phyloP scores from a whole-genome alignment of 2,113 vertebrate species.

The Nestor notabilis region DNA sequence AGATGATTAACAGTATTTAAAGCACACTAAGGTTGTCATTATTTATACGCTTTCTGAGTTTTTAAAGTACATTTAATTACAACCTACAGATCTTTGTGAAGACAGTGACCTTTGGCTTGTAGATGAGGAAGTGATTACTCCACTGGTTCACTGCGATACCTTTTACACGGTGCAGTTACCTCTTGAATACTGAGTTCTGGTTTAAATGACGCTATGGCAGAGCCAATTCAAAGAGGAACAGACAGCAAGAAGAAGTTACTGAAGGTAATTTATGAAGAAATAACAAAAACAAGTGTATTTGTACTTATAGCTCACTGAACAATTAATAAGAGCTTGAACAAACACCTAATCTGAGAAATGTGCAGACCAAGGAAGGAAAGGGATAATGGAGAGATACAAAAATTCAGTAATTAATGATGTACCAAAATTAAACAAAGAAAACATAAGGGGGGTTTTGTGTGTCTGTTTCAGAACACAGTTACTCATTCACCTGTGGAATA shows the following conservation, averaged over 20 bases:
- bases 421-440: not conserved
- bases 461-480: not conserved
- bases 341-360: not conserved
- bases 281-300: not conserved
- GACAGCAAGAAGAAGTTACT: not conserved
- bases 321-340: not conserved
- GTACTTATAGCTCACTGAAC: not conserved
- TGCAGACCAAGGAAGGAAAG: not conserved
- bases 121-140: not conserved
- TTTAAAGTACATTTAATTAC: constrained; percentile 30
- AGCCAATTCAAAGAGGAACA: not conserved
- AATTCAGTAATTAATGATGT: not conserved
- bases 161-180: not conserved
- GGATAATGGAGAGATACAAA: not conserved
- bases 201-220: not conserved
- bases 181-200: not conserved
- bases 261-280: not conserved
- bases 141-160: not conserved
- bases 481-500: not conserved
- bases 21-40: not conserved
- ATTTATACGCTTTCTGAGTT: constrained; percentile 11
- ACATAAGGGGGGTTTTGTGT: not conserved
- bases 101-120: constrained; percentile 15
- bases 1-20: constrained; percentile 16
- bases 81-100: not conserved